Conservation (phyloP, 2,113 vertebrate species). For the Rhodinocichla rosea region DNA sequence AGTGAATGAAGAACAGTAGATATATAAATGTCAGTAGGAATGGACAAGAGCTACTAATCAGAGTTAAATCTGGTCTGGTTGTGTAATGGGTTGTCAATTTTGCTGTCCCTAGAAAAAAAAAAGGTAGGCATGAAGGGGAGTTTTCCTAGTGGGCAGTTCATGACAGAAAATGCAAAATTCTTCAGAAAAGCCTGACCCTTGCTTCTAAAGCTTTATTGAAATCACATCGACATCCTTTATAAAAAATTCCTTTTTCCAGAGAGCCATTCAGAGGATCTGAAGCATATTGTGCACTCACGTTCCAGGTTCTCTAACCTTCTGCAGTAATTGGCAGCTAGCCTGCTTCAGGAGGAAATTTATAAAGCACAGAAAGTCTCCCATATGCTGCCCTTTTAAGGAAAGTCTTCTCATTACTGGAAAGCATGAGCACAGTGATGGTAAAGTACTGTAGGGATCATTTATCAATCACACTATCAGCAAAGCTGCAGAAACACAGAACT, state of each 20-base stretch:
- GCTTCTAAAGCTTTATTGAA: conserved; percentile 34
- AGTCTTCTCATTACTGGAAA: conserved; percentile 53
- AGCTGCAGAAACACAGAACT: not conserved
- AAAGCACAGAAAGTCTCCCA: conserved; percentile 46
- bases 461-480: not conserved
- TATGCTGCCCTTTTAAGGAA: conserved; percentile 59
- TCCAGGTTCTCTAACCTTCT: conserved; percentile 44
- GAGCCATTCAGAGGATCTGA: not conserved
- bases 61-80: not conserved
- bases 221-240: not conserved
- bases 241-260: conserved; percentile 20
- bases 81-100: not conserved
- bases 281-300: not conserved
- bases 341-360: conserved; percentile 50
- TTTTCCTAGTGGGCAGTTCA: not conserved
- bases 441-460: conserved; percentile 10
- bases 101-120: not conserved
- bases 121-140: not conserved
- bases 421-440: conserved; percentile 12
- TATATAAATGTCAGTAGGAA: not conserved
- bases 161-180: conserved; percentile 5
- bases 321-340: conserved; percentile 24
- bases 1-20: not conserved
- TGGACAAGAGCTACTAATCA: not conserved
- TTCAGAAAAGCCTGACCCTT: not conserved